These are phyloP conservation scores for Ciconia boyciana DNA, from an alignment of 2,113 vertebrate species.

Conservation along the genomic window DNA sequence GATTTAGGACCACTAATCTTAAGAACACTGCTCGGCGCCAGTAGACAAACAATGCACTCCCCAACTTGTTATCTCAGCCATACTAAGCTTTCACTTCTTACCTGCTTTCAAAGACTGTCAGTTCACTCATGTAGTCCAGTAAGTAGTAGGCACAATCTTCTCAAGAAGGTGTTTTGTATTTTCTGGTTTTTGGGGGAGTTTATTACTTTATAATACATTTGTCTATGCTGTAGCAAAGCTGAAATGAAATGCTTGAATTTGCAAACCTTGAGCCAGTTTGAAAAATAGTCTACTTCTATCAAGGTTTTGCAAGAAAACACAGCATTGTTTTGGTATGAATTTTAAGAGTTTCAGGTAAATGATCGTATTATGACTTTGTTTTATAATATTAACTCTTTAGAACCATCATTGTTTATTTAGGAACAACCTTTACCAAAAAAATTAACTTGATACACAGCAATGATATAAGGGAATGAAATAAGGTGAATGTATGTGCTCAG, in stretches of 20 bases:
- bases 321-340: background rate
- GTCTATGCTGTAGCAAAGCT: background rate
- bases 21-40: constrained; percentile 67
- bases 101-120: constrained; percentile 64
- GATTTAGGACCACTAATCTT: constrained; percentile 69
- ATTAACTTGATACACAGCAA: background rate
- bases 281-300: background rate
- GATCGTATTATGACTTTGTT: background rate
- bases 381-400: background rate
- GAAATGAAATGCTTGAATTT: background rate
- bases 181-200: background rate
- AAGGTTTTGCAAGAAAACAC: background rate
- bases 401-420: background rate
- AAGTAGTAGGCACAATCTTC: constrained; percentile 61
- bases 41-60: constrained; percentile 67
- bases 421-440: background rate
- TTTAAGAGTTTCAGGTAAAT: background rate
- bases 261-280: background rate
- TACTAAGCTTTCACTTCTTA: constrained; percentile 73
- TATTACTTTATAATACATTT: background rate
- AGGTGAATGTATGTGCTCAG: background rate
- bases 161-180: constrained; percentile 58
- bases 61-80: constrained; percentile 72
- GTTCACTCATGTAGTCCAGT: constrained; percentile 53
- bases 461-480: background rate